phyloP scores from a whole-genome alignment of 2,113 vertebrate genomes.

The Lepisosteus oculatus region DNA sequence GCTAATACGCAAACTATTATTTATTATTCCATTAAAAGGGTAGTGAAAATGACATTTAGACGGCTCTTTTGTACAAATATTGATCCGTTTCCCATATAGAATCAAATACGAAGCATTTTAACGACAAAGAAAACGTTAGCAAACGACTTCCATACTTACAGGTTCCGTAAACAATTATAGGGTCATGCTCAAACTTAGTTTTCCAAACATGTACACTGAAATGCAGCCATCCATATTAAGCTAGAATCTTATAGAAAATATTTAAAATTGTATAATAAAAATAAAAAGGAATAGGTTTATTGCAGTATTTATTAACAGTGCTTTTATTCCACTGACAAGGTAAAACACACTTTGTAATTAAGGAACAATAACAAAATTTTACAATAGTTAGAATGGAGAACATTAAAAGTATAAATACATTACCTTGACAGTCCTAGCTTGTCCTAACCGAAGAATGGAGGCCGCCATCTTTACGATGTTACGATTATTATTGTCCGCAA shows the following conservation, averaged over 20 bases:
- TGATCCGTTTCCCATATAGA: no score
- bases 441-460: constrained; percentile 54
- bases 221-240: background rate
- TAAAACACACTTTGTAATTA: no score
- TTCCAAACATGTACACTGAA: background rate
- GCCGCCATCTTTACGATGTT: constrained; percentile 53
- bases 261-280: background rate
- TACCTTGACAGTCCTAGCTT: constrained; percentile 62
- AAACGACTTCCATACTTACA: no score
- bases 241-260: background rate
- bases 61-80: no score
- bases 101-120: no score
- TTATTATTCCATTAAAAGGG: no score
- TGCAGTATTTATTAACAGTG: background rate
- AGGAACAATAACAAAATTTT: background rate
- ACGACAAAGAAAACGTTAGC: no score
- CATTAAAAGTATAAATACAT: constrained; percentile 3
- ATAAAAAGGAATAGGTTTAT: background rate
- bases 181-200: background rate
- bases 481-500: constrained; percentile 38
- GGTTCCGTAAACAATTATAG: no score
- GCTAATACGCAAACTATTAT: no score
- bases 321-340: no score
- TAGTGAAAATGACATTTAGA: no score
- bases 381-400: background rate